These are phyloP conservation scores for Pemphigus obesinymphae DNA, from an alignment of 1,140 invertebrate species.

Conservation along the genomic window DNA sequence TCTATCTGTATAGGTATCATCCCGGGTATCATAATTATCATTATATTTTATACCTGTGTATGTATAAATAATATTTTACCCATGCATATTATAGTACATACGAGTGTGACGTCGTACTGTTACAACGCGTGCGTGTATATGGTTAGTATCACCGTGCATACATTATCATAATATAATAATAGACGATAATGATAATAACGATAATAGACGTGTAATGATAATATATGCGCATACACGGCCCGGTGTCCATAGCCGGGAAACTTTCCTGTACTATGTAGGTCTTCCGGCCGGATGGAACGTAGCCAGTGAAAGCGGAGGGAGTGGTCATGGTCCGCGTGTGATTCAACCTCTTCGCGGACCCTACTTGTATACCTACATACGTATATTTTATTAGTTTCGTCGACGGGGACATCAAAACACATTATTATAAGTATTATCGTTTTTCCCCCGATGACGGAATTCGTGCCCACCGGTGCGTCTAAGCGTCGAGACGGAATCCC, in stretches of 20 bases:
- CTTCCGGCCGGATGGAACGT: slow-evolving; percentile 40
- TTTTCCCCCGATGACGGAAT: background rate
- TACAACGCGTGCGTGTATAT: background rate
- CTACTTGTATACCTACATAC: too few relatives aligned
- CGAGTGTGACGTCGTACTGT: too few relatives aligned
- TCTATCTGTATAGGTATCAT: too few relatives aligned
- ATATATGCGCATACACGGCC: slow-evolving; percentile 25
- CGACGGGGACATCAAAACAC: slow-evolving; percentile 2
- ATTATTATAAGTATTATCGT: too few relatives aligned
- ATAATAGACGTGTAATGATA: background rate
- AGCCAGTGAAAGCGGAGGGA: slow-evolving; percentile 40
- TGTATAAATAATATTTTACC: too few relatives aligned
- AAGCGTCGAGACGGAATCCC: background rate
- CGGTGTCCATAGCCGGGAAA: slow-evolving; percentile 18
- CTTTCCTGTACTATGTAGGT: slow-evolving; percentile 37
- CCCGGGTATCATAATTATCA: too few relatives aligned
- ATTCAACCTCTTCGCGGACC: slow-evolving; percentile 28
- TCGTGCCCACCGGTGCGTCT: background rate
- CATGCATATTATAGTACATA: too few relatives aligned
- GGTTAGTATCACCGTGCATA: background rate
- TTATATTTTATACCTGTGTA: too few relatives aligned
- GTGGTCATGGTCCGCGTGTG: slow-evolving; percentile 35
- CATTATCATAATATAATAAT: background rate
- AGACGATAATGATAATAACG: too few relatives aligned
- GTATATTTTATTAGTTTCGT: slow-evolving; percentile 15